Conservation (phyloP, 2,888 invertebrate genomes). For the Tuberolachnus salignus region DNA sequence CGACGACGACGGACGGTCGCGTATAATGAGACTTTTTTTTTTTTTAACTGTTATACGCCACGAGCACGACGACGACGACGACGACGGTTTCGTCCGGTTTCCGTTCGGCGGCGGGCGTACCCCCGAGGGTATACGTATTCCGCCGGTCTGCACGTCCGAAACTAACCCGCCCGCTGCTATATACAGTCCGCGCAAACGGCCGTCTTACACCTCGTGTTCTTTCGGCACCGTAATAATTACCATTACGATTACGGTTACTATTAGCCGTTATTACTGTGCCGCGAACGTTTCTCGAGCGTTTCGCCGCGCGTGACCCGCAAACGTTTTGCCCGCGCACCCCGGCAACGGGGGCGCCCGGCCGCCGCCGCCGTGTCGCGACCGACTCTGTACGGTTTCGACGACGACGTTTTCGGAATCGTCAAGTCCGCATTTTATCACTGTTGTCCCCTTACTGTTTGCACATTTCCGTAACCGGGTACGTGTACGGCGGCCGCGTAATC, state of each 20-base stretch:
- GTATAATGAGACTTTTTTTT: slow-evolving; percentile 23
- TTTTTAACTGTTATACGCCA: slow-evolving; percentile 24
- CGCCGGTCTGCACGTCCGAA: no score
- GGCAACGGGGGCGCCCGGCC: no score
- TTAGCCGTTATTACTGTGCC: neutral
- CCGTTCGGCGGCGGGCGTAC: neutral
- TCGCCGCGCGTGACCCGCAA: neutral
- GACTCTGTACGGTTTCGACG: no score
- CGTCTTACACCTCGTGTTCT: no score
- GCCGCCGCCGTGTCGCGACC: no score
- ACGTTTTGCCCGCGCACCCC: neutral
- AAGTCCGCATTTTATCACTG: no score
- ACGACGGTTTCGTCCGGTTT: neutral
- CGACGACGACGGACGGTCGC: slow-evolving; percentile 11
- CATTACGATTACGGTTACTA: neutral
- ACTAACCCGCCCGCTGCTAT: no score
- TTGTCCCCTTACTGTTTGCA: no score
- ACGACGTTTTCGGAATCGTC: no score
- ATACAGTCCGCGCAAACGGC: no score
- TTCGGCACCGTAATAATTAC: neutral
- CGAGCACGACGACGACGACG: neutral
- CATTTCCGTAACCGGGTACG: no score
- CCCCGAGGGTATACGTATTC: neutral
- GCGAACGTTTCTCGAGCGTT: neutral
- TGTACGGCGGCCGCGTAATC: no score